phyloP scores from a whole-genome alignment of 1,140 invertebrate species.

The Octopus bimaculoides region DNA sequence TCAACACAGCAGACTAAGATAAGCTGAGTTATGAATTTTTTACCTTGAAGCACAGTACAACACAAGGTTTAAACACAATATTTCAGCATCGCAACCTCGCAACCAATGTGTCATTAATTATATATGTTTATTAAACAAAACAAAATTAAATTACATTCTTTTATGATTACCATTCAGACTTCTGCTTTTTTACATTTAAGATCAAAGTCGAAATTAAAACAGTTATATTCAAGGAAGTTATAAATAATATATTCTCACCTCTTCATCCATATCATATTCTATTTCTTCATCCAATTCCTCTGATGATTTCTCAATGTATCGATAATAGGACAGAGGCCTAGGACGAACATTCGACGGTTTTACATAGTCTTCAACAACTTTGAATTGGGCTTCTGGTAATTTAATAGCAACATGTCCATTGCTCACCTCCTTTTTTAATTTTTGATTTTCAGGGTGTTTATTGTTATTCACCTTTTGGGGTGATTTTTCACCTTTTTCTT shows the following conservation, averaged over 20 bases:
- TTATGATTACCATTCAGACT: no score
- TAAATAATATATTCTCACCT: slow-evolving; percentile 56
- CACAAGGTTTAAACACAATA: no score
- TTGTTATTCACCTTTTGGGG: slow-evolving; percentile 32
- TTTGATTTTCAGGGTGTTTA: slow-evolving; percentile 39
- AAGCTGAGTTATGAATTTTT: no score
- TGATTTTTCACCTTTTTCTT: slow-evolving; percentile 51
- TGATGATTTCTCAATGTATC: slow-evolving; percentile 90
- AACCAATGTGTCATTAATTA: no score
- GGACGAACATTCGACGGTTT: slow-evolving; percentile 76
- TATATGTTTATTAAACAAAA: no score
- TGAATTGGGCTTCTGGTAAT: slow-evolving; percentile 81
- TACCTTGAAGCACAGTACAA: no score
- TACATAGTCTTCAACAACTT: slow-evolving; percentile 72
- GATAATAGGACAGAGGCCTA: slow-evolving; percentile 73
- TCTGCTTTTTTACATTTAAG: no score
- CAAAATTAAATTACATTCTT: no score
- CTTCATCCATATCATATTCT: slow-evolving; percentile 98
- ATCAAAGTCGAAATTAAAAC: background rate
- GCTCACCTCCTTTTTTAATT: slow-evolving; percentile 43
- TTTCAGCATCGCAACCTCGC: no score
- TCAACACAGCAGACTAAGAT: no score
- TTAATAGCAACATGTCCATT: slow-evolving; percentile 38
- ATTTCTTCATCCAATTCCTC: slow-evolving; percentile 92
- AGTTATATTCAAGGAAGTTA: background rate